A percentile compares a stretch with the other conserved stretches of the same genome.
Evolutionary conservation across 2,888 invertebrate species (phyloP).

Genomic region (Peribatodes rhomboidaria): DNA sequence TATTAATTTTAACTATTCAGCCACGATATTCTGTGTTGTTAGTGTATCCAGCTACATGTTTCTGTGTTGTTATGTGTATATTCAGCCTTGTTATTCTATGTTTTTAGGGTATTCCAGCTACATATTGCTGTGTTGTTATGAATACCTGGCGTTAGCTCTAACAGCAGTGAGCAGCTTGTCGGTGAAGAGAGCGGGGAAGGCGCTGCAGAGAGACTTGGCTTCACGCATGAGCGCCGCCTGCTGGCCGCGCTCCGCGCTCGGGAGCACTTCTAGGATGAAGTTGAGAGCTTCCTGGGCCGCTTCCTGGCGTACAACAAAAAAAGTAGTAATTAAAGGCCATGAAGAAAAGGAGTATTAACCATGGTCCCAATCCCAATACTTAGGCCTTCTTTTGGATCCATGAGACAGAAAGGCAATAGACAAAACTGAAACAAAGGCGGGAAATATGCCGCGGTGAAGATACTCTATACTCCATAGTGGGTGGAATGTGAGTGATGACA

Average conservation of each 20-base stretch:
- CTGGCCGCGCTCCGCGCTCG: slow-evolving; percentile 89
- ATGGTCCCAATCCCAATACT: too few species aligned
- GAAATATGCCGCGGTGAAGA: too few species aligned
- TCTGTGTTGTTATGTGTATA: background rate
- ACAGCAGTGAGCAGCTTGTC: slow-evolving; percentile 92
- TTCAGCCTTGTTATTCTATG: too few species aligned
- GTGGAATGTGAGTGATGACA: too few species aligned
- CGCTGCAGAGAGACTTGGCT: slow-evolving; percentile 92
- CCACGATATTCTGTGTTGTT: too few species aligned
- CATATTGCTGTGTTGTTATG: too few species aligned
- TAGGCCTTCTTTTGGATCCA: too few species aligned
- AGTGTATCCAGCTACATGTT: background rate
- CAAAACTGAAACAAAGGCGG: too few species aligned
- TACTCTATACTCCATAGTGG: too few species aligned
- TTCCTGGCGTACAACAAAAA: slow-evolving; percentile 79
- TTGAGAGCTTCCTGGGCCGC: slow-evolving; percentile 93
- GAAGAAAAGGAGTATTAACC: background rate
- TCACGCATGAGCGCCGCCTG: slow-evolving; percentile 92
- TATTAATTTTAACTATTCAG: background rate
- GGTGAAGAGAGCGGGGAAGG: slow-evolving; percentile 92
- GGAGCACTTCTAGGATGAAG: slow-evolving; percentile 92
- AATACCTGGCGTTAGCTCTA: slow-evolving; percentile 87
- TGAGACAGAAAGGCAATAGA: too few species aligned
- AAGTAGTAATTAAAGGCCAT: background rate
- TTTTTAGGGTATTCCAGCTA: too few species aligned